phyloP scores from a whole-genome alignment of 2,797 vertebrate species.

The Enteromius thamalakanensis region DNA sequence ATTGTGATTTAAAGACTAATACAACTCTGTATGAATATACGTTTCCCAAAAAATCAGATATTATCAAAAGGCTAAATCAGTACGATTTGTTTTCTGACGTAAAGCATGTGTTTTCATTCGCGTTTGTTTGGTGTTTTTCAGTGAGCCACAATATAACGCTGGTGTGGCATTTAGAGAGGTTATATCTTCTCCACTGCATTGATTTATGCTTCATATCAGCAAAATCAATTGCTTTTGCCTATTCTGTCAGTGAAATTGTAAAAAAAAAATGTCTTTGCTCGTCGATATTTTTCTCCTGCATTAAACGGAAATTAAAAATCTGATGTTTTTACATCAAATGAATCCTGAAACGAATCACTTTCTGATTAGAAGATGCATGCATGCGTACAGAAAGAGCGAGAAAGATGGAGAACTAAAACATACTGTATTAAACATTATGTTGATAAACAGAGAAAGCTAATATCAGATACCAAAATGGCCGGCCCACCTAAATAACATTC shows the following conservation, averaged over 20 bases:
- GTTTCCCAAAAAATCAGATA: neutral
- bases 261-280: neutral
- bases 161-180: neutral
- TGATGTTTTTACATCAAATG: constrained; percentile 57
- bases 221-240: neutral
- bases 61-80: neutral
- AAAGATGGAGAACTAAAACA: constrained; percentile 42
- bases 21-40: neutral
- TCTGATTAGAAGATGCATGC: constrained; percentile 58
- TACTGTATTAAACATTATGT: neutral
- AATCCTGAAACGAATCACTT: constrained; percentile 51
- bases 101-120: neutral
- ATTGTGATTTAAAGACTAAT: neutral
- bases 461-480: neutral
- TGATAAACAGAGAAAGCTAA: neutral
- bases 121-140: neutral
- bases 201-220: neutral
- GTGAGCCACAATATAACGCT: neutral
- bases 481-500: neutral
- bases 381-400: constrained; percentile 68
- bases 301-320: constrained; percentile 40
- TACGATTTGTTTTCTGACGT: neutral
- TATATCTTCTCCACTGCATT: neutral
- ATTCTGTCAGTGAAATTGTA: neutral
- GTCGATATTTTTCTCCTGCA: neutral